Conservation (phyloP, 2,888 invertebrate species). For the Lydus trimaculatus region DNA sequence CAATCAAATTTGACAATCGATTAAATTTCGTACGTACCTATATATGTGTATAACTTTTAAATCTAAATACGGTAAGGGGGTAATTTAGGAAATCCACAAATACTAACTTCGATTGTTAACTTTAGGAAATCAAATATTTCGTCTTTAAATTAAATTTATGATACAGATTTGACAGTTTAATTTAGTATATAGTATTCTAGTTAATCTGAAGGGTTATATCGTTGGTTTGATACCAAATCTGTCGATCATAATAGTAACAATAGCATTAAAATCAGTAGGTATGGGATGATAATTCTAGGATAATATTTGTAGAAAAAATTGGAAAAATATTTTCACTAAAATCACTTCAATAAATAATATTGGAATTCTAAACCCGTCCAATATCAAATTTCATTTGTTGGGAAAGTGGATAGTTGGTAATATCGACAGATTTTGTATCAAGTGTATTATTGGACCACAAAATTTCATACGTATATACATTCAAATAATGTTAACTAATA, state of each 20-base stretch:
- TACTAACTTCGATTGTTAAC: too few species aligned
- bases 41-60: too few species aligned
- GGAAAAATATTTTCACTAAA: neutral
- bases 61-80: too few species aligned
- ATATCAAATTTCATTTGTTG: conserved; percentile 2
- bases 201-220: neutral
- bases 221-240: neutral
- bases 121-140: too few species aligned
- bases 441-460: neutral
- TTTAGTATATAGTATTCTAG: neutral
- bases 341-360: neutral
- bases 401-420: neutral
- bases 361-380: neutral
- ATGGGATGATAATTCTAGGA: neutral
- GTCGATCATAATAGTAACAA: neutral
- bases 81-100: too few species aligned
- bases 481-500: neutral
- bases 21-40: too few species aligned
- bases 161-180: neutral
- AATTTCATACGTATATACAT: neutral
- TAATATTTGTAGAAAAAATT: neutral
- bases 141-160: neutral
- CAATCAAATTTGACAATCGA: neutral
- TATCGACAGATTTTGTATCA: neutral
- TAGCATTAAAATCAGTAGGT: neutral